A percentile compares a stretch with the other conserved stretches of the same genome.
These are phyloP conservation scores for Bettongia penicillata DNA, from an alignment of 2,113 vertebrate species.

Conservation along the genomic window DNA sequence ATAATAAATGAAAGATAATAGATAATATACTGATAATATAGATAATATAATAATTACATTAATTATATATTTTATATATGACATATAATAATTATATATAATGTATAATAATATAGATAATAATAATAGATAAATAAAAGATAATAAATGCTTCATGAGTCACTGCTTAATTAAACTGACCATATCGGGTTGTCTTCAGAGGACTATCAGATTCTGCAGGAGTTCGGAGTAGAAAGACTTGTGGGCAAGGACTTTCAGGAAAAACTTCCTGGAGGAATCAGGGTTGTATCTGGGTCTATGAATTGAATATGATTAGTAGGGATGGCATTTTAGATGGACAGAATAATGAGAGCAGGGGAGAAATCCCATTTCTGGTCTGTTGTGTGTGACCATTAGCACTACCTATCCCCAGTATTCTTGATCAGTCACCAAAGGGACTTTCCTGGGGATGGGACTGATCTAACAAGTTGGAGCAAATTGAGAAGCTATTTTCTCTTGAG, in stretches of 20 bases:
- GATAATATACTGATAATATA: no score
- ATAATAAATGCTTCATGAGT: not conserved
- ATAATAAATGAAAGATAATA: not conserved
- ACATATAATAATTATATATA: no score
- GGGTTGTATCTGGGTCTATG: not conserved
- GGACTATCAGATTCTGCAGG: not conserved
- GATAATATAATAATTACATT: no score
- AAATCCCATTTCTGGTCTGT: not conserved
- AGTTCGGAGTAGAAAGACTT: not conserved
- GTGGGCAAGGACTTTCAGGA: not conserved
- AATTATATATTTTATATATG: no score
- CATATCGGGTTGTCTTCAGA: not conserved
- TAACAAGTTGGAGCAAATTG: constrained; percentile 50
- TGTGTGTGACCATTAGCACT: not conserved
- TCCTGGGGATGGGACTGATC: not conserved
- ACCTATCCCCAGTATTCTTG: not conserved
- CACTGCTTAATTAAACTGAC: not conserved
- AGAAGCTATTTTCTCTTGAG: constrained; percentile 53
- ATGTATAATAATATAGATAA: no score
- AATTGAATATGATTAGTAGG: not conserved
- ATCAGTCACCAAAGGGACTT: not conserved
- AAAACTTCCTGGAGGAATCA: not conserved
- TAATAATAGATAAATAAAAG: not conserved
- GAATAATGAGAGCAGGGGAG: not conserved
- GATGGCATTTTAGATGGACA: not conserved